phyloP scores from a whole-genome alignment of 1,140 invertebrate species.

The Penaeus indicus region DNA sequence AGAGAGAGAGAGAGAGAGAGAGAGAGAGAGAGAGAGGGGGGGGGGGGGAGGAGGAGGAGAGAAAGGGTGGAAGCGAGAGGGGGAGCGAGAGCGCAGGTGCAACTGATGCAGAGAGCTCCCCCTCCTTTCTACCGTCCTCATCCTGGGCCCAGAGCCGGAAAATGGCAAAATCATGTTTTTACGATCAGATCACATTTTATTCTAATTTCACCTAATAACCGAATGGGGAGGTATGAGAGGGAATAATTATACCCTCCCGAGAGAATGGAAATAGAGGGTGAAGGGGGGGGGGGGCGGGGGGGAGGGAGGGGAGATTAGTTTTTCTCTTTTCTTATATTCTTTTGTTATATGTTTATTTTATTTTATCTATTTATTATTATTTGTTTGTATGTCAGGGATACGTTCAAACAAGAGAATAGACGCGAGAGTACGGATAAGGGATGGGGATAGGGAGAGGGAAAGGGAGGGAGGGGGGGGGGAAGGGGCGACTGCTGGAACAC shows the following conservation, averaged over 20 bases:
- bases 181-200: conserved; percentile 33
- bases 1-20: conserved; percentile 21
- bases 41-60: background rate
- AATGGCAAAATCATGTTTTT: conserved; percentile 37
- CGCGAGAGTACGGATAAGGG: background rate
- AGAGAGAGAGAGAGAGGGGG: conserved; percentile 4
- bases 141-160: background rate
- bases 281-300: too few species aligned
- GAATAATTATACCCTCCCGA: background rate
- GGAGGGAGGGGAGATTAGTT: background rate
- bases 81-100: background rate
- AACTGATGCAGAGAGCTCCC: background rate
- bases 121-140: background rate
- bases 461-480: background rate
- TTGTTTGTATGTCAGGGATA: too few species aligned
- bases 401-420: background rate
- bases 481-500: background rate
- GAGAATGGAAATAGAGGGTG: conserved; percentile 30
- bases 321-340: too few species aligned
- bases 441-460: background rate
- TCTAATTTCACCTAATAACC: conserved; percentile 42
- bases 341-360: too few species aligned
- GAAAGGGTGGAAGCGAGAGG: conserved; percentile 4
- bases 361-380: too few species aligned
- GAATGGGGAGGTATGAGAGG: background rate